phyloP scores from a whole-genome alignment of 2,797 vertebrate species.

The Tenualosa thibaudeaui region DNA sequence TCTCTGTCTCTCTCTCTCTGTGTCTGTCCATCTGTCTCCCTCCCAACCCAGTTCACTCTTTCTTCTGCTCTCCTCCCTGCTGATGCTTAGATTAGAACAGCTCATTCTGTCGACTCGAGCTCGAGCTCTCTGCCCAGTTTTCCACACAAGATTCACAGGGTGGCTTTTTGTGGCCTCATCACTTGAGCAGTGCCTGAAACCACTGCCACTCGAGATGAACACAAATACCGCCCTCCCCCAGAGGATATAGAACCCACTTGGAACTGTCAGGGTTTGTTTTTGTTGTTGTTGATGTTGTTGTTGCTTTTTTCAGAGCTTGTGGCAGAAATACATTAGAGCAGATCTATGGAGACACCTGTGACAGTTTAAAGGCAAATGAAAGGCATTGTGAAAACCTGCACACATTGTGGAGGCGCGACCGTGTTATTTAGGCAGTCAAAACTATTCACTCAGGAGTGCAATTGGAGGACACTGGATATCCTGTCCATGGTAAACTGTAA shows the following conservation, averaged over 20 bases:
- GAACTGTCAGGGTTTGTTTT: not conserved
- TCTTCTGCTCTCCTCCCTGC: not conserved
- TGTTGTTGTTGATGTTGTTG: too few species aligned
- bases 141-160: not conserved
- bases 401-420: not conserved
- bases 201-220: not conserved
- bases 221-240: not conserved
- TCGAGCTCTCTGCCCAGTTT: not conserved
- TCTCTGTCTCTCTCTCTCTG: not conserved
- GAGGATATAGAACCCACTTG: not conserved
- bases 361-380: too few species aligned
- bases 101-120: not conserved
- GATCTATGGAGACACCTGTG: not conserved
- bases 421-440: slow-evolving; percentile 3
- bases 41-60: not conserved
- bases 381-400: not conserved
- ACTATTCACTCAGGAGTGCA: not conserved
- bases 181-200: not conserved
- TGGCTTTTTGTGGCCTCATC: not conserved
- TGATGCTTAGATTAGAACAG: not conserved
- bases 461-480: not conserved
- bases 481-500: not conserved
- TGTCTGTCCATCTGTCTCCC: not conserved
- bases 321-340: not conserved
- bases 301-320: not conserved